Evolutionary conservation across 2,888 invertebrate genomes (phyloP), one percentile per base, ranked within the genome.

Genomic region (Napeogenes inachia): DNA sequence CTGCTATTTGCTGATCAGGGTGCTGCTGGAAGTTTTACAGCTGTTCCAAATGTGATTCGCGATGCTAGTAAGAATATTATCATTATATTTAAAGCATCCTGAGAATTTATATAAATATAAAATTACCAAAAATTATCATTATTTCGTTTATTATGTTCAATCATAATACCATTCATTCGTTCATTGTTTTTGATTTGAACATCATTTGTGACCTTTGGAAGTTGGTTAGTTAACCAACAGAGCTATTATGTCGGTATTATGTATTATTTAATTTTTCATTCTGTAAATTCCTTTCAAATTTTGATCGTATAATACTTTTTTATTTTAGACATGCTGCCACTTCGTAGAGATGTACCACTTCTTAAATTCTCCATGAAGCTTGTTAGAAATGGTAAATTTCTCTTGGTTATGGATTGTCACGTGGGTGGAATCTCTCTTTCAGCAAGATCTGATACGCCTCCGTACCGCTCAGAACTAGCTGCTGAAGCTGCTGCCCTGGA

Each of bases 1-100:
- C 74, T 89, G 3, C 67, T 89, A 54, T 82, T 88, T 32, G 78
- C 82, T 0, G 85, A 85, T 55, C 82, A 83, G 62, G 87, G 87
- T 0, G 70, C 83, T 0, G 86, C 84, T 0, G 89, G 89, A 0
- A 73, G 75, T 21, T 85, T 87, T 64, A 45, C 73, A 0, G 88
- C 75, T 3, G 82, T 89, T 0, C 83, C 85, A 0, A 85, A 87
- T 61, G 70, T 86, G 0, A 45, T 80, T 0, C 73, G 76, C 21
- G 77, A 79, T 61, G 77, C 76, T 3, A 78, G 86, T 88, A 38
- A 76, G 84, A 80, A 32, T 45, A 2, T 35, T 46, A 6, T 32
- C 10, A 46, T 30, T 12, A 6, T 4, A 35, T 35, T 21, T 35
- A 35, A 35, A 35, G 35, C 4, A 35, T 5, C 6, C 6, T 35